Base-by-base conservation (phyloP, 2,113 vertebrate genomes). In the Lasiurus borealis region DNA sequence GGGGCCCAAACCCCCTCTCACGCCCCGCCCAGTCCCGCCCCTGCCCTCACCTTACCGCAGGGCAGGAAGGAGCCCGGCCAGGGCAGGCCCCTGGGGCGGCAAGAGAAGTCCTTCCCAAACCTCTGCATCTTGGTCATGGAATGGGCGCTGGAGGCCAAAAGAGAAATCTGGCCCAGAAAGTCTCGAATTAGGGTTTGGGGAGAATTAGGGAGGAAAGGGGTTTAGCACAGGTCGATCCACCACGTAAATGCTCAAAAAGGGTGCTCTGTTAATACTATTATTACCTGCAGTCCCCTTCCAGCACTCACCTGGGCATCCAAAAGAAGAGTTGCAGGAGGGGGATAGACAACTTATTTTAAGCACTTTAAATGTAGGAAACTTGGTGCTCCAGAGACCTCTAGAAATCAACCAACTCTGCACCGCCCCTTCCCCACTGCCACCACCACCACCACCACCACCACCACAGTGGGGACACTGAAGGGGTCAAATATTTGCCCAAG, bases 41-140 rank as follows among this genome's bases (percentile, higher is more conserved):
- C 88, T 40, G 54, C 46, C 87, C 75, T 71, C 85, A n/a, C 73
- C 84, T 72, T 78, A 66, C 44, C 34, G 15, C 64, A 6, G 94
- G 96, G 14, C 88, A 2, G 31, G 95, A 93, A 46, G 95, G 93
- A 92, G 95, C 3, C 71, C 52, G 48, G 71, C 59, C 40, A 85
- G 50, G 88, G 62, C 36, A 16, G 73, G 73, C 31, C 54, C 71
- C 91, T 27, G 69, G 57, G 66, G 31, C 71, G 8, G 23, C 8
- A 31, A 29, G 25, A 2, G 11, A n/a, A 54, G 15, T 19, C 34
- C 12, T 1, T 15, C 16, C 23, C 0, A 0, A 23, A 44, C 68
- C 36, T 87, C 50, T 7, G 72, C 59, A 29, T 72, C 46, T 15
- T 2, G 46, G 57, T 52, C 54, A 0, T 2, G 4, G 1, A 31